Conservation (phyloP, 2,113 vertebrate genomes). For the Xiphophorus hellerii region DNA sequence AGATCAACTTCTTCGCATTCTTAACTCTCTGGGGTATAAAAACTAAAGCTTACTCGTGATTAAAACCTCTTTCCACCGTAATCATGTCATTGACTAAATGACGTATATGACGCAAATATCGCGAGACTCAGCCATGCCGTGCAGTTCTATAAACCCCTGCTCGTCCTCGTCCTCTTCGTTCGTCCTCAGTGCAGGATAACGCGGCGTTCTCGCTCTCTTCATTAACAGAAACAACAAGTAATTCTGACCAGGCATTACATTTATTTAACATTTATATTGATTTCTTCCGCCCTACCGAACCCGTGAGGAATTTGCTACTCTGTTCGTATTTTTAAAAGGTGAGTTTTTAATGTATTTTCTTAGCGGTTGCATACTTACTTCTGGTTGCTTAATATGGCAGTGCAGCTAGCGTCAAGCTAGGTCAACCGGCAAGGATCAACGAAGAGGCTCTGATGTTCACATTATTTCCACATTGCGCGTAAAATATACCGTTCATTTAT, state of each 20-base stretch:
- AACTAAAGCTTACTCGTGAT: neutral
- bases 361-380: neutral
- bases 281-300: neutral
- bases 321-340: constrained; percentile 21
- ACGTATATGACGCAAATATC: constrained; percentile 40
- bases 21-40: neutral
- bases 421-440: constrained; percentile 25
- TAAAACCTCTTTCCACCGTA: neutral
- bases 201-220: rapidly evolving
- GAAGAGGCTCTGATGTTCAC: neutral
- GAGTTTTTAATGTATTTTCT: constrained; percentile 6
- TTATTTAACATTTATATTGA: rapidly evolving
- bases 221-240: rapidly evolving
- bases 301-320: rapidly evolving
- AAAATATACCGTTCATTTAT: neutral
- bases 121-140: constrained; percentile 56
- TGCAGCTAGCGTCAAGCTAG: constrained; percentile 7
- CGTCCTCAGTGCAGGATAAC: constrained; percentile 86
- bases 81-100: neutral
- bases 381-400: constrained; percentile 41
- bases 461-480: neutral
- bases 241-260: too few species aligned
- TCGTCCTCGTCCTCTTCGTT: constrained; percentile 69
- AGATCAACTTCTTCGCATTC: neutral
- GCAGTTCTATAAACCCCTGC: constrained; percentile 49